phyloP scores from a whole-genome alignment of 1,140 invertebrate genomes.

The Drosophila cardini region DNA sequence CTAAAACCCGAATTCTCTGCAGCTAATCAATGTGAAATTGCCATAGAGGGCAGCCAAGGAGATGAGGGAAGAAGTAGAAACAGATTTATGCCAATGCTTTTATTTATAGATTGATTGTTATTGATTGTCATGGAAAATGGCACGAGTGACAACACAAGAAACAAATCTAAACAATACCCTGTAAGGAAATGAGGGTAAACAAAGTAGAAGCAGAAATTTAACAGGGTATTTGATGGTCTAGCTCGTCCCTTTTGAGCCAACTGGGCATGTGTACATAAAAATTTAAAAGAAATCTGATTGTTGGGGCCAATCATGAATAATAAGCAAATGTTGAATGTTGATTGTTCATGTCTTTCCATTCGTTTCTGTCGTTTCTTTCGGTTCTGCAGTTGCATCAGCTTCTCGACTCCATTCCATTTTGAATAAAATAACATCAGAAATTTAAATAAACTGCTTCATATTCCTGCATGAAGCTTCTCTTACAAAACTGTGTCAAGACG shows the following conservation, averaged over 20 bases:
- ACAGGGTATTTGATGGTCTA: neutral
- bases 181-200: too few relatives aligned
- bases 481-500: neutral
- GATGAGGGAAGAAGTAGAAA: constrained; percentile 1
- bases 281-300: constrained; percentile 64
- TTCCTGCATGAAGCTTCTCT: constrained; percentile 18
- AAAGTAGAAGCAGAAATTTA: too few relatives aligned
- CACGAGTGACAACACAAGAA: constrained; percentile 27
- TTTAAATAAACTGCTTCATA: constrained; percentile 71
- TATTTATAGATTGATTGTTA: constrained; percentile 75
- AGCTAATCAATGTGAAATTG: constrained; percentile 57
- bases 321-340: constrained; percentile 65
- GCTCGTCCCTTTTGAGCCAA: neutral
- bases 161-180: constrained; percentile 57
- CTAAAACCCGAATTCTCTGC: constrained; percentile 48
- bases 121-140: constrained; percentile 57
- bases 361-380: neutral
- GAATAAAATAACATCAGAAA: constrained; percentile 64
- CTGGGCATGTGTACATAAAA: constrained; percentile 51
- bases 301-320: constrained; percentile 69
- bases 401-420: neutral
- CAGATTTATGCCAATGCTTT: constrained; percentile 75
- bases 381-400: constrained; percentile 33
- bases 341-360: constrained; percentile 1
- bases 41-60: neutral